Evolutionary conservation across 2,888 invertebrate genomes (phyloP), one percentile per base, ranked within the genome.

Genomic region (Periphyllus acericola): DNA sequence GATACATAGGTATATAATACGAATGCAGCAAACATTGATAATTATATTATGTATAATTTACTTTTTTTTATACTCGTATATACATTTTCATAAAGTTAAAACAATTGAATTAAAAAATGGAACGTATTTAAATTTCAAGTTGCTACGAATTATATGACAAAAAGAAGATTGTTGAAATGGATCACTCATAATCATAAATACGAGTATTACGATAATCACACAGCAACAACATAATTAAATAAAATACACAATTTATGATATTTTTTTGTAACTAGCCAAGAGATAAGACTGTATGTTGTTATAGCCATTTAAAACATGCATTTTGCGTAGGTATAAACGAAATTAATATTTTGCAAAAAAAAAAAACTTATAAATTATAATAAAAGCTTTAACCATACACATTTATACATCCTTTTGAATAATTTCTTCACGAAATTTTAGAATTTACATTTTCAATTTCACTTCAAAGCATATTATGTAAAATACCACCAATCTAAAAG

Each of bases 331-430:
- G 36, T 66, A 21, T 17, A 17, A 71, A 32, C 2, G 32, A 29
- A 32, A 71, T 32, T 29, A 32, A 71, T 71, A 17, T 29, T 29
- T 4, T 9, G 14, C 14, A 68, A 25, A 66, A 66, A n/a, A 29
- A 71, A 71, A 55, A 60, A 60, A 21, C 60, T n/a, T n/a, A n/a
- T n/a, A n/a, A n/a, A 5, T 60, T 25, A 60, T 60, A 60, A 60
- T 25, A 60, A 25, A 60, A 4, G 21, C 29, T 32, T 79, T 55
- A 79, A 79, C 60, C 55, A 34, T n/a, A 34, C 25, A 34, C 79
- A 55, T 79, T 76, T 79, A 79, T 79, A 79, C 34, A 79, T 79
- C 25, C 25, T 55, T 79, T 79, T 60, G 79, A 55, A 79, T 55
- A 79, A 79, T 79, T 34, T 79, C 79, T 34, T 55, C 34, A 25